Evolutionary conservation across 2,888 invertebrate genomes (phyloP).

Genomic region (Petrolisthes manimaculis): DNA sequence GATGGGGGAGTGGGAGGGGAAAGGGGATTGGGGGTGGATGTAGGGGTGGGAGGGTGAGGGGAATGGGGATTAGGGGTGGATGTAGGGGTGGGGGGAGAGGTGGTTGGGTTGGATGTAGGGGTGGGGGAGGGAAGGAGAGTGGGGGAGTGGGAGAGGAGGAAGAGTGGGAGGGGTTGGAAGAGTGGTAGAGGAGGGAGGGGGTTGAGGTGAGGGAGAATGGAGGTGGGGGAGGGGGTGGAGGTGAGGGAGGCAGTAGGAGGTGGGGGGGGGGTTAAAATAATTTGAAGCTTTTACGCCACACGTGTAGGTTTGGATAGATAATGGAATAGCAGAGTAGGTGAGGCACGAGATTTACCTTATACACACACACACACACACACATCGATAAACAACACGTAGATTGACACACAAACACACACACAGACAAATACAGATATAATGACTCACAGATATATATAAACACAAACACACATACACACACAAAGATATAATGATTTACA

Average conservation of each 20-base stretch:
- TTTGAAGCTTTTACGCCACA: too few species aligned
- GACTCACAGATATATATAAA: too few species aligned
- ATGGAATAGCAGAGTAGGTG: too few species aligned
- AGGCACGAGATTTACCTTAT: too few species aligned
- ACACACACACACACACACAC: too few species aligned
- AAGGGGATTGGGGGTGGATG: not conserved
- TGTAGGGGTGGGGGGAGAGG: not conserved
- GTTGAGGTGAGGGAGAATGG: not conserved
- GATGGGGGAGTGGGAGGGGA: not conserved
- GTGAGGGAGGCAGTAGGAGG: not conserved
- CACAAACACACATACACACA: too few species aligned
- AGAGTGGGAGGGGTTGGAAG: not conserved
- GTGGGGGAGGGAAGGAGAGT: not conserved
- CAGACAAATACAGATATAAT: too few species aligned
- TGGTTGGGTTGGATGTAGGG: not conserved
- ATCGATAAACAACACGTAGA: too few species aligned
- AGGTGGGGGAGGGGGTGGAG: not conserved
- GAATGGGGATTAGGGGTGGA: not conserved
- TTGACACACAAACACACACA: too few species aligned
- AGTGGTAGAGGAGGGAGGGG: not conserved
- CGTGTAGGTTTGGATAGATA: too few species aligned
- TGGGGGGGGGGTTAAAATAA: too few species aligned
- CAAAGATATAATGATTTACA: too few species aligned
- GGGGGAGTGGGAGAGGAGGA: not conserved
- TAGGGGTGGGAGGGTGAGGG: not conserved